These are phyloP conservation scores for Lacanobia wlatinum DNA, from an alignment of 2,888 invertebrate genomes.

Conservation along the genomic window DNA sequence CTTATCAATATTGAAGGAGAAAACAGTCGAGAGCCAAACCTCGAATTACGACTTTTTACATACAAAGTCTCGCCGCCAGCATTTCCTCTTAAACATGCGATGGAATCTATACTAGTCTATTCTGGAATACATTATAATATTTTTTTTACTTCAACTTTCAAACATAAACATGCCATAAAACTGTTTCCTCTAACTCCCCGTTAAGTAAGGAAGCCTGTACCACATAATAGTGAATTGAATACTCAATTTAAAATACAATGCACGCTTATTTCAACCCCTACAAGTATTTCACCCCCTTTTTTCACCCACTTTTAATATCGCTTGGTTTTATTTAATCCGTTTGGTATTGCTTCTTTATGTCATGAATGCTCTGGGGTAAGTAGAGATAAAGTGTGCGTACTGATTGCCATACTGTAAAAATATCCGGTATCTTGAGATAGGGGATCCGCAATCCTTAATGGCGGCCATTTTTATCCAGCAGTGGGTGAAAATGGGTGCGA, in stretches of 20 bases:
- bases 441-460: too few species aligned
- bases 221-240: slow-evolving; percentile 51
- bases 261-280: slow-evolving; percentile 31
- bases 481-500: too few species aligned
- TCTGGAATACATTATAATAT: too few species aligned
- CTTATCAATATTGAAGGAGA: too few species aligned
- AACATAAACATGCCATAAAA: slow-evolving; percentile 5
- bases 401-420: slow-evolving; percentile 23
- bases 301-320: slow-evolving; percentile 47
- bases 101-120: too few species aligned
- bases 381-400: background rate
- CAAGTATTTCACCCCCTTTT: slow-evolving; percentile 31
- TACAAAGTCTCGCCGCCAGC: too few species aligned
- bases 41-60: too few species aligned
- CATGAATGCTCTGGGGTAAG: slow-evolving; percentile 24
- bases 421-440: slow-evolving; percentile 12
- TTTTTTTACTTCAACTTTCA: too few species aligned
- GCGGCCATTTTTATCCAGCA: background rate
- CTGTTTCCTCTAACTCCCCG: slow-evolving; percentile 12
- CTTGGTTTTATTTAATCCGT: slow-evolving; percentile 42
- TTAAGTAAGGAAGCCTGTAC: slow-evolving; percentile 46
- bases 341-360: slow-evolving; percentile 33
- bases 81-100: too few species aligned
- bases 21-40: too few species aligned
- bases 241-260: slow-evolving; percentile 41